phyloP scores from a whole-genome alignment of 2,797 vertebrate species.

The Enteromius fasciolatus region DNA sequence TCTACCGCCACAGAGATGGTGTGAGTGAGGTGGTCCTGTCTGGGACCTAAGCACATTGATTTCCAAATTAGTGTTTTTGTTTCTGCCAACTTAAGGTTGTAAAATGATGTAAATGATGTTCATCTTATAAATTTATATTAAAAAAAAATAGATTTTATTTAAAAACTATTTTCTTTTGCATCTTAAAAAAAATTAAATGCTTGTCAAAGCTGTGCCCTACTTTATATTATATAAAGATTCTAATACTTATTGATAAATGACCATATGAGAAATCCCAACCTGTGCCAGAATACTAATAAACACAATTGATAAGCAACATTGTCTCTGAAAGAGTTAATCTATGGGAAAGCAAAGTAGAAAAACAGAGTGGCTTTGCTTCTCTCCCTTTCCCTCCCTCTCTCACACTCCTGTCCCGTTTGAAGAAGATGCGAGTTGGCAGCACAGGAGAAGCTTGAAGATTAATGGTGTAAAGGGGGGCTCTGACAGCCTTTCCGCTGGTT shows the following conservation, averaged over 20 bases:
- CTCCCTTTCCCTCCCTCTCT: slow-evolving; percentile 40
- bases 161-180: not conserved
- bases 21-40: slow-evolving; percentile 42
- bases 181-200: not conserved
- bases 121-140: not conserved
- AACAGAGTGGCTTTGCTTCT: slow-evolving; percentile 76
- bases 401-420: slow-evolving; percentile 86
- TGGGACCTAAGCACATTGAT: slow-evolving; percentile 43
- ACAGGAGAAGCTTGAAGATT: slow-evolving; percentile 95
- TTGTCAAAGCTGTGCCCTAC: not conserved
- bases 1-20: slow-evolving; percentile 47
- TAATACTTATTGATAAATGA: not conserved
- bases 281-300: slow-evolving; percentile 23
- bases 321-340: slow-evolving; percentile 85
- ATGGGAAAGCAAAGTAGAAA: slow-evolving; percentile 72
- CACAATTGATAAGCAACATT: slow-evolving; percentile 66
- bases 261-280: not conserved
- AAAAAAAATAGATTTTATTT: not conserved
- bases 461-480: slow-evolving; percentile 93
- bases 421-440: slow-evolving; percentile 96
- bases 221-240: not conserved
- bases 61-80: slow-evolving; percentile 10
- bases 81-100: not conserved
- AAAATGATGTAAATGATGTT: not conserved
- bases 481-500: slow-evolving; percentile 95